A percentile compares a stretch with the other conserved stretches of the same genome.
Conservation (phyloP, 2,888 invertebrate species). For the Latrodectus hesperus region DNA sequence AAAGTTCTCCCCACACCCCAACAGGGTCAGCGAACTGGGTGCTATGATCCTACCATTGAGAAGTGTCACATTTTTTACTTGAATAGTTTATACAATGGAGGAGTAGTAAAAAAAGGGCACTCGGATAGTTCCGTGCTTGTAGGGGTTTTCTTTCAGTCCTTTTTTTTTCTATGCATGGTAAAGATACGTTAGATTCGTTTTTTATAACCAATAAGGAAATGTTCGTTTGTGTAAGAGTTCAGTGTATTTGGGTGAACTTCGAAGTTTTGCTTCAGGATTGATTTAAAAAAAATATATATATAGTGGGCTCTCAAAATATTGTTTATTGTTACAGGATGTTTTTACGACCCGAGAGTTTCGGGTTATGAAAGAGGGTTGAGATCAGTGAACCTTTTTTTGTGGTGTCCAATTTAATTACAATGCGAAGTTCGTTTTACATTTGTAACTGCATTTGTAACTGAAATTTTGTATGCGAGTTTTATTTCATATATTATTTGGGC, state of each 20-base stretch:
- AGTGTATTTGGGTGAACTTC: conserved; percentile 59
- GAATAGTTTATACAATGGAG: conserved; percentile 49
- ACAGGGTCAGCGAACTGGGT: conserved; percentile 52
- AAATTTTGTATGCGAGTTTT: neutral
- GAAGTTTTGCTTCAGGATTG: conserved; percentile 24
- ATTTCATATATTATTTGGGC: too few relatives aligned
- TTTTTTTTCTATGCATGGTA: conserved; percentile 1
- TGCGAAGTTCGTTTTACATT: neutral
- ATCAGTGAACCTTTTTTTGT: conserved; percentile 40
- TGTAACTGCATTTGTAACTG: neutral
- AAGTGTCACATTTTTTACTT: conserved; percentile 60
- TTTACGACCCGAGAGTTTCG: neutral
- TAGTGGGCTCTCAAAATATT: conserved; percentile 34
- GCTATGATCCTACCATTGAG: conserved; percentile 26
- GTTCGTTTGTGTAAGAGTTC: conserved; percentile 59
- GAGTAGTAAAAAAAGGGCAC: conserved; percentile 44
- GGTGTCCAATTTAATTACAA: conserved; percentile 11
- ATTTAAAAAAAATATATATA: neutral
- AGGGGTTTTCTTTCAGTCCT: conserved; percentile 8
- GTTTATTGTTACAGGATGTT: conserved; percentile 23
- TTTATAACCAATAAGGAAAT: conserved; percentile 68
- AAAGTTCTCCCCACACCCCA: conserved; percentile 27
- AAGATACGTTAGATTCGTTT: conserved; percentile 15
- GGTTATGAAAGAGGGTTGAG: conserved; percentile 7
- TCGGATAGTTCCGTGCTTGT: conserved; percentile 36